These are phyloP conservation scores for Illadopsis cleaveri DNA, from an alignment of 2,113 vertebrate species.

Conservation along the genomic window DNA sequence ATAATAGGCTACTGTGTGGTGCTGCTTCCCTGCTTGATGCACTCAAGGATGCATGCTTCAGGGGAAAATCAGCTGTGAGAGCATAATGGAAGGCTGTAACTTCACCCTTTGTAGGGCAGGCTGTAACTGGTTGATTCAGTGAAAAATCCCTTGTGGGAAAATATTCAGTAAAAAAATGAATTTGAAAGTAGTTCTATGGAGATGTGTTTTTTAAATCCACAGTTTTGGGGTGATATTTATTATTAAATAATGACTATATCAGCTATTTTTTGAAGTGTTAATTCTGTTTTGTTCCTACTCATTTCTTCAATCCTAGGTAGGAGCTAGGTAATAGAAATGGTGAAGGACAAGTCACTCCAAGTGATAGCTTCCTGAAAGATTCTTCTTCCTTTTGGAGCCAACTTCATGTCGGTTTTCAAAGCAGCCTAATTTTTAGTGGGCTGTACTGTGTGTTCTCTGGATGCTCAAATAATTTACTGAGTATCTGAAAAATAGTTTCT, in stretches of 20 bases:
- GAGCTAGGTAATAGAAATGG: not conserved
- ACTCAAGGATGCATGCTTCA: not conserved
- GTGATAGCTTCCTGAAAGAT: not conserved
- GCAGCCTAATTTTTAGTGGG: not conserved
- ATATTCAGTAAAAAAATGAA: not conserved
- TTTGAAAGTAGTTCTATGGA: not conserved
- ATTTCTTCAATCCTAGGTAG: not conserved
- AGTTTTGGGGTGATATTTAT: not conserved
- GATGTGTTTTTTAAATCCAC: not conserved
- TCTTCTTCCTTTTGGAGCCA: not conserved
- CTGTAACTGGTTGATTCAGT: not conserved
- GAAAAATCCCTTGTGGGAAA: not conserved
- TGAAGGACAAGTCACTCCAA: not conserved
- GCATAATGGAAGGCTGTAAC: not conserved
- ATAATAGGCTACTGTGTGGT: not conserved
- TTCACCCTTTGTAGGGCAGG: not conserved
- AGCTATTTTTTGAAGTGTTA: not conserved
- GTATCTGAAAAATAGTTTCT: not conserved
- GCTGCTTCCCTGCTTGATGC: not conserved
- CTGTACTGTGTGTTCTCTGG: not conserved
- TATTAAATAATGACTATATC: not conserved
- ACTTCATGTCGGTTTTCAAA: not conserved
- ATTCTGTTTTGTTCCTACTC: not conserved
- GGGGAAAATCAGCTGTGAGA: not conserved
- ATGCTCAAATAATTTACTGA: not conserved